Conservation (phyloP, 2,113 vertebrate species). For the Siphamia tubifer region DNA sequence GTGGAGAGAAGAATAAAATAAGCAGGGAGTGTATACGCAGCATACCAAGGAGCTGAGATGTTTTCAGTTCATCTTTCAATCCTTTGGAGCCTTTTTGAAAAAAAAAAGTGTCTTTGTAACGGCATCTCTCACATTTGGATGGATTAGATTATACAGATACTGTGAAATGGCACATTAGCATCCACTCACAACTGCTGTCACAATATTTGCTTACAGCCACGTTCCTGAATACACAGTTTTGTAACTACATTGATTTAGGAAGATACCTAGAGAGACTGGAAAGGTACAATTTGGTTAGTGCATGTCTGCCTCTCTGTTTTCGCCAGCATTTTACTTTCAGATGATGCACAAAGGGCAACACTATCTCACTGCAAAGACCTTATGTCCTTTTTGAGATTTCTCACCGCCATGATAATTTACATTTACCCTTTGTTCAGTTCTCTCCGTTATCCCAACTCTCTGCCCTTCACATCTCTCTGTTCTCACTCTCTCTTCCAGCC, state of each 20-base stretch:
- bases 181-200: slow-evolving; percentile 23
- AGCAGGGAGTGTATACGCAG: background rate
- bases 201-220: slow-evolving; percentile 9
- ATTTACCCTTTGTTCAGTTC: slow-evolving; percentile 5
- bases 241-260: slow-evolving; percentile 10
- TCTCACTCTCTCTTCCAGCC: background rate
- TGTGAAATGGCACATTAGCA: slow-evolving; percentile 23
- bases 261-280: slow-evolving; percentile 10
- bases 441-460: background rate
- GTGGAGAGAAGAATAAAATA: slow-evolving; percentile 27
- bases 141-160: background rate
- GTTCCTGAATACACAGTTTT: slow-evolving; percentile 16
- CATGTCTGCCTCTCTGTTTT: background rate
- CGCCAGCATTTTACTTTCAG: slow-evolving; percentile 11
- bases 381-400: slow-evolving; percentile 7
- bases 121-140: background rate
- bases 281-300: background rate
- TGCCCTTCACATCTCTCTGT: slow-evolving; percentile 10
- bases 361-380: background rate
- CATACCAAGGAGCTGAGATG: slow-evolving; percentile 52
- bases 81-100: background rate
- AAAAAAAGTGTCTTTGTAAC: background rate
- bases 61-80: slow-evolving; percentile 3
- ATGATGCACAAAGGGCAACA: slow-evolving; percentile 24
- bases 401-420: slow-evolving; percentile 40